Evolutionary conservation across 2,888 invertebrate genomes (phyloP).

Genomic region (Leistus spinibarbis): DNA sequence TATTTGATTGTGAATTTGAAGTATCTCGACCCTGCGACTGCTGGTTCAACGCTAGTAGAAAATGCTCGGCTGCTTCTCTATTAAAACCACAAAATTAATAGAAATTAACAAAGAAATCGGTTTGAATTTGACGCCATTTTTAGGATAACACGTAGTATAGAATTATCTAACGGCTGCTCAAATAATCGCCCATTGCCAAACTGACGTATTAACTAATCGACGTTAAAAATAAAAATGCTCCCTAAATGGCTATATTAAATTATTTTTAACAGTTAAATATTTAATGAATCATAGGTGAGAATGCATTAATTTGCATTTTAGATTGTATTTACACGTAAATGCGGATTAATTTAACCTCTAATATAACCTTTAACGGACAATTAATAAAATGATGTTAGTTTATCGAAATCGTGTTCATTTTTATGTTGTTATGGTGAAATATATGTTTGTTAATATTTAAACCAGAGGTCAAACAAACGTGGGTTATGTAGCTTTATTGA

Average conservation of each 20-base stretch:
- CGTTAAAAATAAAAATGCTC: neutral
- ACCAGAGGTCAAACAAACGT: neutral
- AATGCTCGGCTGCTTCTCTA: constrained; percentile 94
- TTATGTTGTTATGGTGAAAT: too few relatives aligned
- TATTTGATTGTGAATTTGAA: constrained; percentile 54
- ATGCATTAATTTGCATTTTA: too few relatives aligned
- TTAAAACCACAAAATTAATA: neutral
- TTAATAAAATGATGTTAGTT: neutral
- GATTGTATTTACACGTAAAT: neutral
- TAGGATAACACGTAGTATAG: neutral
- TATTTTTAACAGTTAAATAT: neutral
- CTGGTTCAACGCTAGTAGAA: constrained; percentile 89
- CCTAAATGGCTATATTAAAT: neutral
- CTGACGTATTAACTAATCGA: neutral
- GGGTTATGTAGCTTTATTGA: neutral
- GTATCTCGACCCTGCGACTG: constrained; percentile 77
- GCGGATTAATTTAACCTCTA: neutral
- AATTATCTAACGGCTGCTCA: neutral
- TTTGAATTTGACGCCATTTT: neutral
- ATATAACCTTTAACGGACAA: neutral
- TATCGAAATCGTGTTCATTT: neutral
- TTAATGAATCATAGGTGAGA: neutral
- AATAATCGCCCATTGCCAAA: neutral
- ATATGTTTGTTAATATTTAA: too few relatives aligned
- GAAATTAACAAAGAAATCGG: neutral